Evolutionary conservation across 1,140 invertebrate genomes (phyloP).

Genomic region (Halotydeus destructor): DNA sequence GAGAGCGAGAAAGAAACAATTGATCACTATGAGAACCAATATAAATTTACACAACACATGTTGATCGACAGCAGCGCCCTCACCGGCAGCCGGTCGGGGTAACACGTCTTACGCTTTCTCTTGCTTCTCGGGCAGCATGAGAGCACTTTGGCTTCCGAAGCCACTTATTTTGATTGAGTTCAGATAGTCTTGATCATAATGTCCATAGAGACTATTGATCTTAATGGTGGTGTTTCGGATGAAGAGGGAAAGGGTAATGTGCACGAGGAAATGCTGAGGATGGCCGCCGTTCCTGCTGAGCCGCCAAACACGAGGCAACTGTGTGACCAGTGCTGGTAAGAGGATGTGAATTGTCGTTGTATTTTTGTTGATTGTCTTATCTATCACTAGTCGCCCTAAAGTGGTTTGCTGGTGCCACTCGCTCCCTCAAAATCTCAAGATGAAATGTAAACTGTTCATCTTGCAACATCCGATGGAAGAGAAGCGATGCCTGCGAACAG

Average conservation of each 20-base stretch:
- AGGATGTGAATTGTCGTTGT: too few relatives aligned
- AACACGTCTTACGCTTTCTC: not conserved
- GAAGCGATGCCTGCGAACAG: conserved; percentile 62
- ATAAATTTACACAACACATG: too few relatives aligned
- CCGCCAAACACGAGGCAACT: conserved; percentile 4
- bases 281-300: conserved; percentile 3
- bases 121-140: not conserved
- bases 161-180: not conserved
- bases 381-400: conserved; percentile 43
- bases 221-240: not conserved
- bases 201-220: not conserved
- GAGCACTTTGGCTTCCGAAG: not conserved
- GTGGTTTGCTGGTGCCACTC: conserved; percentile 71
- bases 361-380: too few relatives aligned
- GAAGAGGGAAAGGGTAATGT: not conserved
- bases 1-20: too few relatives aligned
- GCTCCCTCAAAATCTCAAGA: conserved; percentile 38
- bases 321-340: conserved; percentile 8
- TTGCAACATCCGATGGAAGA: conserved; percentile 84
- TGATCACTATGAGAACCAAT: too few relatives aligned
- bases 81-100: too few relatives aligned
- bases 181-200: not conserved
- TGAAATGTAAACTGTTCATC: conserved; percentile 47
- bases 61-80: too few relatives aligned
- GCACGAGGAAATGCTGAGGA: too few relatives aligned